A percentile compares a stretch with the other conserved stretches of the same genome.
Evolutionary conservation across 1,140 invertebrate species (phyloP).

Genomic region (Saxidomus purpurata): DNA sequence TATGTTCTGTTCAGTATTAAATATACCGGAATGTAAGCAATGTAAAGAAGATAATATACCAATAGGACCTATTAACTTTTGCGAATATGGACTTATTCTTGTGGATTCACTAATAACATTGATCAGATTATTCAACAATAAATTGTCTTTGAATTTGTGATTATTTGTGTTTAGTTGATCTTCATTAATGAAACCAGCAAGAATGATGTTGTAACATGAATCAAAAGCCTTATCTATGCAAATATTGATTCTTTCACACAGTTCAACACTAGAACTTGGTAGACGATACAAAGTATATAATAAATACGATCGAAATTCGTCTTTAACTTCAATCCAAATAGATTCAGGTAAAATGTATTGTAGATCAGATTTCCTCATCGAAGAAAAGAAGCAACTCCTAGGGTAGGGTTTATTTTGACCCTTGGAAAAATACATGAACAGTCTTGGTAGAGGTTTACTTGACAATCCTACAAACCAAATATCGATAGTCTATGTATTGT

Average conservation of each 20-base stretch:
- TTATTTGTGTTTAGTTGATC: neutral
- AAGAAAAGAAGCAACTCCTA: too few species aligned
- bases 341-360: neutral
- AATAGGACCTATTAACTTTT: constrained; percentile 1
- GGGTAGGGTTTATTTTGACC: too few species aligned
- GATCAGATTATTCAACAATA: neutral
- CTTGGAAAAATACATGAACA: too few species aligned
- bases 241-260: constrained; percentile 2
- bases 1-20: neutral
- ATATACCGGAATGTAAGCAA: neutral
- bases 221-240: constrained; percentile 3
- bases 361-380: neutral
- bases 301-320: neutral
- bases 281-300: neutral
- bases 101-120: constrained; percentile 10
- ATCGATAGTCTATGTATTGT: too few species aligned
- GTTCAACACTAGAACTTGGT: neutral
- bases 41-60: neutral
- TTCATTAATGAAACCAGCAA: neutral
- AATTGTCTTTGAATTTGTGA: neutral
- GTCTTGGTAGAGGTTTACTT: too few species aligned
- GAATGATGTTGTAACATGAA: neutral
- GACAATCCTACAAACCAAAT: too few species aligned
- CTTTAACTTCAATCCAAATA: neutral
- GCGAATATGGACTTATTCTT: neutral